Percentiles rank a stretch among this genome's conserved stretches.
Conservation (phyloP, 1,140 invertebrate genomes). For the Heliothis virescens region DNA sequence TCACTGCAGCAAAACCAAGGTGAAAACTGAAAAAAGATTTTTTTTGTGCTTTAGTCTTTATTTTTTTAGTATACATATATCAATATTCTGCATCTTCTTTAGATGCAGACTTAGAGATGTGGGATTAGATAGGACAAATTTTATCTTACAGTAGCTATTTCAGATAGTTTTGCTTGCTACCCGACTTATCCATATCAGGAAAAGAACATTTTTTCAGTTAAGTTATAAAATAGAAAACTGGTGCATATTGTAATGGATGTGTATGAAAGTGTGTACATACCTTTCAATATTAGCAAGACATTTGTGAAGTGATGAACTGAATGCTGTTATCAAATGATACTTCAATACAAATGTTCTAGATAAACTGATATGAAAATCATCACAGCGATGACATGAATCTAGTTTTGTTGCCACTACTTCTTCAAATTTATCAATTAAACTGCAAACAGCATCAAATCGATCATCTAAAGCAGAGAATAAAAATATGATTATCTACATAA, state of each 20-base stretch:
- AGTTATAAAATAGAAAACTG: too few relatives aligned
- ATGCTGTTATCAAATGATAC: conserved; percentile 75
- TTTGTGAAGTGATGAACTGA: conserved; percentile 67
- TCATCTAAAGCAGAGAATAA: conserved; percentile 67
- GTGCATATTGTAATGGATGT: too few relatives aligned
- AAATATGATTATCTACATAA: neutral
- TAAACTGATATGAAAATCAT: conserved; percentile 81
- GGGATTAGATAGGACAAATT: too few relatives aligned
- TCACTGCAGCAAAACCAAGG: conserved; percentile 87
- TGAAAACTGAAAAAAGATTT: conserved; percentile 85
- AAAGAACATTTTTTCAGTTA: too few relatives aligned
- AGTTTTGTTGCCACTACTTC: conserved; percentile 53
- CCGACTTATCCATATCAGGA: too few relatives aligned
- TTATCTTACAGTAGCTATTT: too few relatives aligned
- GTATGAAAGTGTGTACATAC: conserved; percentile 52
- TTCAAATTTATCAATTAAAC: conserved; percentile 67
- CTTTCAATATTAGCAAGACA: conserved; percentile 59
- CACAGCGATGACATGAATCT: conserved; percentile 63
- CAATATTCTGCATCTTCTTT: too few relatives aligned
- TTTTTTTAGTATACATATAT: neutral
- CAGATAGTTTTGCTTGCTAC: too few relatives aligned
- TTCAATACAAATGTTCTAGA: conserved; percentile 77
- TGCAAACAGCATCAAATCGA: conserved; percentile 59
- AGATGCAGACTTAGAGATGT: too few relatives aligned
- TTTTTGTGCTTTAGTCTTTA: conserved; percentile 16